Evolutionary conservation across 2,888 invertebrate genomes (phyloP).

Genomic region (Piscicola geometra): DNA sequence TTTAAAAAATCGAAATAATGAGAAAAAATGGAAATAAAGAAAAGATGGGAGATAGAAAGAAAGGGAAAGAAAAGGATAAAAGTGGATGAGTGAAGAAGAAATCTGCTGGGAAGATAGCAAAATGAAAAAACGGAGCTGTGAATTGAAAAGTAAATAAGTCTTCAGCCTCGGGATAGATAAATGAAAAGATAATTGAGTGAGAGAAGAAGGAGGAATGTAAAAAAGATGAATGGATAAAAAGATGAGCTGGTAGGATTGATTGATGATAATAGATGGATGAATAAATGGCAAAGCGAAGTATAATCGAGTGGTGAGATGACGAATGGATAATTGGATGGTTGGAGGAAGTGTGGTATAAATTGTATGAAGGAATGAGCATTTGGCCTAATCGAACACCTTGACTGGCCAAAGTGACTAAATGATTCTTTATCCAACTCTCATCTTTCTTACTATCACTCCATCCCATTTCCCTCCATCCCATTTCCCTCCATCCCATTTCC

Average conservation of each 20-base stretch:
- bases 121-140: neutral
- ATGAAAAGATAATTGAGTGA: neutral
- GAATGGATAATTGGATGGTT: no score
- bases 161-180: neutral
- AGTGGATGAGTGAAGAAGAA: neutral
- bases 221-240: no score
- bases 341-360: no score
- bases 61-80: neutral
- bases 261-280: no score
- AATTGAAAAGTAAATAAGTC: conserved; percentile 15
- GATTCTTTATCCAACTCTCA: neutral
- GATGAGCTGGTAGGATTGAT: no score
- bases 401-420: neutral
- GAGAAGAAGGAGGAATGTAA: no score
- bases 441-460: no score
- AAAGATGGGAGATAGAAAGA: neutral
- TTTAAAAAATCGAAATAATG: neutral
- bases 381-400: neutral
- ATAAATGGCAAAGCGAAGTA: no score
- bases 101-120: neutral
- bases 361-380: no score
- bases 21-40: neutral
- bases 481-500: no score
- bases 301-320: no score
- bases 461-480: no score